These are phyloP conservation scores for Drosophila fuyamai DNA, from an alignment of 1,140 invertebrate species.

Conservation along the genomic window DNA sequence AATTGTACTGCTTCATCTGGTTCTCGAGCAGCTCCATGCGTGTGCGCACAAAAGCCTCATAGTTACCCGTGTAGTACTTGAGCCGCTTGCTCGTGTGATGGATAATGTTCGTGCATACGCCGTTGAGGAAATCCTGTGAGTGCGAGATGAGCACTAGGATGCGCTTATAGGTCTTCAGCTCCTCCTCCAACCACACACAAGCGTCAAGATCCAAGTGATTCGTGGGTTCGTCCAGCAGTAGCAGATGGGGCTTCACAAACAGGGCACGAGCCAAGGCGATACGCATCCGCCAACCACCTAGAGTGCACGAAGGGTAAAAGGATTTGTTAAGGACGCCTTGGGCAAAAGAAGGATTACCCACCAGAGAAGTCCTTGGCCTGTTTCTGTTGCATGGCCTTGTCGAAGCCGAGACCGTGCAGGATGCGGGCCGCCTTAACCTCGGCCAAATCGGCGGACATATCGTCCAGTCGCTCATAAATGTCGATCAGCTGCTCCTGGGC, in stretches of 20 bases:
- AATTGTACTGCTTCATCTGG: constrained; percentile 99
- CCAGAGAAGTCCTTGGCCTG: constrained; percentile 97
- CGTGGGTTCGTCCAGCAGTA: constrained; percentile 98
- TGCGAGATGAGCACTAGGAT: constrained; percentile 99
- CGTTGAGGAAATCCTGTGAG: constrained; percentile 99
- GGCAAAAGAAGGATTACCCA: constrained; percentile 13
- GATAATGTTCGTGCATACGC: constrained; percentile 99
- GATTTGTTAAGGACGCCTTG: background rate
- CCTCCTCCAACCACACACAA: constrained; percentile 99
- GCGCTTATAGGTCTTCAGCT: constrained; percentile 97
- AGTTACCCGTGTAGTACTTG: constrained; percentile 98
- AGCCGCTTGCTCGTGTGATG: constrained; percentile 97
- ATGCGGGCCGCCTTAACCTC: constrained; percentile 97
- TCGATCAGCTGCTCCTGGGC: constrained; percentile 98
- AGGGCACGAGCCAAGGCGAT: constrained; percentile 98
- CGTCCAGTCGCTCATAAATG: constrained; percentile 98
- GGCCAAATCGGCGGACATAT: constrained; percentile 97
- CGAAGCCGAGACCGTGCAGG: constrained; percentile 98
- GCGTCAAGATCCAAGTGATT: constrained; percentile 99
- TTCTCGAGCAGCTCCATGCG: constrained; percentile 98
- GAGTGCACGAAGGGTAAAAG: background rate
- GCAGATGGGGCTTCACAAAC: constrained; percentile 96
- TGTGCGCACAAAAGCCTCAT: constrained; percentile 97
- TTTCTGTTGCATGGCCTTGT: constrained; percentile 96
- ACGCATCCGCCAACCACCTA: constrained; percentile 98